Evolutionary conservation across 2,888 invertebrate species (phyloP).

Genomic region (Andrena camellia): DNA sequence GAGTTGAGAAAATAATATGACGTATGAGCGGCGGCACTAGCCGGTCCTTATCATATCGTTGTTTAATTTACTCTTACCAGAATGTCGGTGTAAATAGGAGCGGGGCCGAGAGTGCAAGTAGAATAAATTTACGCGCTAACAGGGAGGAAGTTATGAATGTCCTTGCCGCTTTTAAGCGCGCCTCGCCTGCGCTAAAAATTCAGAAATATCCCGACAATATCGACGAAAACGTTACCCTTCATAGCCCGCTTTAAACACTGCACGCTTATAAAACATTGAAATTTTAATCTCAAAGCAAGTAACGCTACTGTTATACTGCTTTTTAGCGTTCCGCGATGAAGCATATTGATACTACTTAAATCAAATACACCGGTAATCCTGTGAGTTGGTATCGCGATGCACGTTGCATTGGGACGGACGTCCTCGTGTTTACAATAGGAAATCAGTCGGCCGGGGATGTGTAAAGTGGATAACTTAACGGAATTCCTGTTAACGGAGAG

Average conservation of each 20-base stretch:
- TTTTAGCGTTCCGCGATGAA: background rate
- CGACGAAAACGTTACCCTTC: slow-evolving; percentile 15
- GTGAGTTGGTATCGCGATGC: slow-evolving; percentile 7
- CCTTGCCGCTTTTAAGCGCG: slow-evolving; percentile 4
- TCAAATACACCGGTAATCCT: slow-evolving; percentile 21
- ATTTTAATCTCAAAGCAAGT: slow-evolving; percentile 8
- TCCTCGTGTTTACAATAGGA: slow-evolving; percentile 67
- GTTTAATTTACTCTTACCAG: slow-evolving; percentile 76
- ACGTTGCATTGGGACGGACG: slow-evolving; percentile 33
- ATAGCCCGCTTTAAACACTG: slow-evolving; percentile 7
- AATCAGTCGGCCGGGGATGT: slow-evolving; percentile 63
- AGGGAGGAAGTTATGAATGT: slow-evolving; percentile 41
- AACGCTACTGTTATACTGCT: too few relatives aligned
- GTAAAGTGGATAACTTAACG: slow-evolving; percentile 69
- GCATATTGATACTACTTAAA: background rate
- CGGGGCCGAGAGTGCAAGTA: slow-evolving; percentile 61
- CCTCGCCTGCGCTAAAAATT: slow-evolving; percentile 26
- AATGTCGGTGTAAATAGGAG: slow-evolving; percentile 72
- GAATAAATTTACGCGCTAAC: slow-evolving; percentile 61
- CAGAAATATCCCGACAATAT: background rate
- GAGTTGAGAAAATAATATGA: slow-evolving; percentile 68
- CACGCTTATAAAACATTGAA: slow-evolving; percentile 11
- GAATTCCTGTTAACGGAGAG: slow-evolving; percentile 58
- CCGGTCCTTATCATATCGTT: slow-evolving; percentile 62
- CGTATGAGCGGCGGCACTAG: slow-evolving; percentile 41